phyloP scores from a whole-genome alignment of 2,113 vertebrate genomes.

The crab-eating macaque (Macaca fascicularis) region T2T-MFA8v1.1 NC_088381.1:59398501-59399000 shows the following conservation, averaged over 20 bases:
- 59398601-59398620: not conserved
- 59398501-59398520: no score
- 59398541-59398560: not conserved
- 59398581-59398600: not conserved
- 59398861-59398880: not conserved
- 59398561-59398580: not conserved
- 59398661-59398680: not conserved
- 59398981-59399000: not conserved
- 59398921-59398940: not conserved
- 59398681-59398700: not conserved
- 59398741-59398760: not conserved
- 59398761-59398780: slow-evolving; percentile 27
- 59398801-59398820: not conserved
- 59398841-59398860: not conserved
- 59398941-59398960: not conserved
- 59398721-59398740: not conserved
- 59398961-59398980: not conserved
- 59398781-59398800: slow-evolving; percentile 55
- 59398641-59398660: not conserved
- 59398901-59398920: not conserved
- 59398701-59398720: not conserved
- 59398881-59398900: not conserved
- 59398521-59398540: not conserved
- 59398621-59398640: not conserved
- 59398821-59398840: no score